Evolutionary conservation across 2,797 vertebrate genomes (phyloP).

Genomic region (Emydoidea blandingii): DNA sequence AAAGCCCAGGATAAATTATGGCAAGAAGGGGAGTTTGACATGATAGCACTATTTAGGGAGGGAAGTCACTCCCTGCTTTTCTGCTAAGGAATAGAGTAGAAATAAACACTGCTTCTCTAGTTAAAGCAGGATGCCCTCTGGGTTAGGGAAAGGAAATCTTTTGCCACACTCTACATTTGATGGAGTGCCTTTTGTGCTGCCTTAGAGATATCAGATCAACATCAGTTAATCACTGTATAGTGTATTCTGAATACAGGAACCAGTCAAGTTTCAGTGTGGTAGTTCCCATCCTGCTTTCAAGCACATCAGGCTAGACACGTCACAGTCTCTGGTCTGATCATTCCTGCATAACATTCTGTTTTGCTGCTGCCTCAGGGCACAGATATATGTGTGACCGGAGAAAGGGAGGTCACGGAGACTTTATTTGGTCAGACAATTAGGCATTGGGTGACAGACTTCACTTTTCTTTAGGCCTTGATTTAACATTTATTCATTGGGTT

Average conservation of each 20-base stretch:
- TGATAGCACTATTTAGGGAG: background rate
- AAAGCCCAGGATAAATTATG: slow-evolving; percentile 20
- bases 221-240: background rate
- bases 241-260: fast-evolving
- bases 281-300: fast-evolving
- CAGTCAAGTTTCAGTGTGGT: background rate
- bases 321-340: background rate
- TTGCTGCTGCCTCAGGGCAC: background rate
- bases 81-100: slow-evolving; percentile 5
- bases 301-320: background rate
- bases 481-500: background rate
- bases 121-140: background rate
- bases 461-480: background rate
- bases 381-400: background rate
- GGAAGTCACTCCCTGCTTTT: slow-evolving; percentile 25
- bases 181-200: background rate
- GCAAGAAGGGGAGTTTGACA: background rate
- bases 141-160: slow-evolving; percentile 31
- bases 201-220: background rate
- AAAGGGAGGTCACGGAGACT: background rate
- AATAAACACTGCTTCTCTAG: no score
- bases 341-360: fast-evolving
- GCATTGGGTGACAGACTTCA: background rate
- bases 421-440: background rate
- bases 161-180: background rate